These are phyloP conservation scores for Drosophila anomalata DNA, from an alignment of 2,888 invertebrate species.

Conservation along the genomic window DNA sequence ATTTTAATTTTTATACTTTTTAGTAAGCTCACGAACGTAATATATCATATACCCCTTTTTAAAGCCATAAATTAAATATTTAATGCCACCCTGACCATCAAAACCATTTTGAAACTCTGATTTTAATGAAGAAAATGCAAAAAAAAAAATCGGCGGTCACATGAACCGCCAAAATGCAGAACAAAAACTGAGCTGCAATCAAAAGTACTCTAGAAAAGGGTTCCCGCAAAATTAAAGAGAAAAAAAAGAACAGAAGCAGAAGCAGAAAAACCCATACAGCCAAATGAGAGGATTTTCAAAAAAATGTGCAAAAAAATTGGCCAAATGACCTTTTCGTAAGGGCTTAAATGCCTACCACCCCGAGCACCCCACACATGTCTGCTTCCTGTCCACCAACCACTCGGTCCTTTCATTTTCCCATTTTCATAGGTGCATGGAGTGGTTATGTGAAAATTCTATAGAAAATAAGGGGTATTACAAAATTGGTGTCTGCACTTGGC, in stretches of 20 bases:
- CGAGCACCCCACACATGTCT: slow-evolving; percentile 23
- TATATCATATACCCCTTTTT: not conserved
- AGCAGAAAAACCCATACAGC: slow-evolving; percentile 21
- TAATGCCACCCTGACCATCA: not conserved
- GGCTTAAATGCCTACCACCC: slow-evolving; percentile 75
- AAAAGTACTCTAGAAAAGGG: slow-evolving; percentile 57
- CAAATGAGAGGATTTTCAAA: slow-evolving; percentile 41
- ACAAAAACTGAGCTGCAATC: slow-evolving; percentile 47
- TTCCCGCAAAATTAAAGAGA: slow-evolving; percentile 14
- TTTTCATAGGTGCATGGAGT: slow-evolving; percentile 11
- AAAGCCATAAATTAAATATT: not conserved
- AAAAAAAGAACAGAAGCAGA: slow-evolving; percentile 34
- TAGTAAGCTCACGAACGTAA: not conserved
- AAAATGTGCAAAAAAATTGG: slow-evolving; percentile 67
- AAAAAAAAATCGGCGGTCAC: slow-evolving; percentile 13
- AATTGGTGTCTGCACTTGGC: not conserved
- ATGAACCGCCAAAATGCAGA: slow-evolving; percentile 36
- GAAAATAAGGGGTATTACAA: slow-evolving; percentile 1
- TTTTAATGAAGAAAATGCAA: slow-evolving; percentile 16
- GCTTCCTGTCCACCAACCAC: slow-evolving; percentile 36
- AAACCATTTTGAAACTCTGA: not conserved
- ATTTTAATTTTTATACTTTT: not conserved
- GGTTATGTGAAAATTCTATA: not conserved
- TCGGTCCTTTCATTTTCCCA: slow-evolving; percentile 16
- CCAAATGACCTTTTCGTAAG: slow-evolving; percentile 75